Conservation (phyloP, 2,797 vertebrate genomes). For the Chiroxiphia lanceolata region DNA sequence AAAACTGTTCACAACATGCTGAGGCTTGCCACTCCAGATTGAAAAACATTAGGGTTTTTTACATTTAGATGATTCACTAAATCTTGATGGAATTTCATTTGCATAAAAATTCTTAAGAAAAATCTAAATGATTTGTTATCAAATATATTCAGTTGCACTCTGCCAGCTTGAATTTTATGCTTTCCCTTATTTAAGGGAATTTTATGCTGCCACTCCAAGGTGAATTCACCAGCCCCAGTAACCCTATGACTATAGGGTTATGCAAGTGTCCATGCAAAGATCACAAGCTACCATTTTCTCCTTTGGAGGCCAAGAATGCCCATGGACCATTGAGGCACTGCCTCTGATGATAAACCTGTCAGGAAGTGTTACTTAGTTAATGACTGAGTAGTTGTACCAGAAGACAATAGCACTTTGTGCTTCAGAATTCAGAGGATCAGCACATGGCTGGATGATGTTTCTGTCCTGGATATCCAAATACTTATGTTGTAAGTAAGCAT, state of each 20-base stretch:
- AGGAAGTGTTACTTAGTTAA: not conserved
- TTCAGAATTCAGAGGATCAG: not conserved
- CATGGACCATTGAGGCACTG: rapidly evolving
- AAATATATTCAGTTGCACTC: not conserved
- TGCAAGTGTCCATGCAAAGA: not conserved
- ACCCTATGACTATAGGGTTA: too few relatives aligned
- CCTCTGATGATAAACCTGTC: not conserved
- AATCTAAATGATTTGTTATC: not conserved
- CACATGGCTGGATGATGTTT: rapidly evolving
- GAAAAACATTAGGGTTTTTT: not conserved
- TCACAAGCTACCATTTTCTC: not conserved
- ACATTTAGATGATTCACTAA: not conserved
- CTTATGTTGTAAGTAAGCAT: not conserved
- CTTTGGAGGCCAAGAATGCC: not conserved
- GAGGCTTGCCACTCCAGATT: not conserved
- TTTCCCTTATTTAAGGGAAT: too few relatives aligned
- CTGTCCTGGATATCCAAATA: not conserved
- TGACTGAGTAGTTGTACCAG: not conserved
- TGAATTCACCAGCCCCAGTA: not conserved
- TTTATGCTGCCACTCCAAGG: not conserved
- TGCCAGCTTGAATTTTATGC: not conserved
- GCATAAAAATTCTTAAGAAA: not conserved
- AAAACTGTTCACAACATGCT: not conserved
- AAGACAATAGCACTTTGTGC: not conserved
- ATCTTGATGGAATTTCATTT: not conserved